Evolutionary conservation across 1,140 invertebrate genomes (phyloP).

Genomic region (Vanessa tameamea): DNA sequence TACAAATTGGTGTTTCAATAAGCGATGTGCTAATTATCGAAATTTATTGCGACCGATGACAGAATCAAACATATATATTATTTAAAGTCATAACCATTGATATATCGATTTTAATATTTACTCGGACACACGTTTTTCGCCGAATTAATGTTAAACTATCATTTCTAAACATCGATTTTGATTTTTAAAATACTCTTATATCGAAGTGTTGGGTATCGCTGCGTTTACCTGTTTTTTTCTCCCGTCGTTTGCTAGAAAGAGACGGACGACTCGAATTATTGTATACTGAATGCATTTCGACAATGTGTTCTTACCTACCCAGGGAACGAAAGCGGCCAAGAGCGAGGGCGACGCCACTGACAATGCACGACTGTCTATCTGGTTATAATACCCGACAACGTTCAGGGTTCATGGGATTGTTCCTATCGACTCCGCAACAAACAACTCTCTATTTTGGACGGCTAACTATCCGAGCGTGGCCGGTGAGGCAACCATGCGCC

Average conservation of each 20-base stretch:
- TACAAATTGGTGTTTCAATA: constrained; percentile 28
- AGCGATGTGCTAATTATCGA: constrained; percentile 24
- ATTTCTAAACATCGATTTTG: constrained; percentile 10
- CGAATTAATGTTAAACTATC: constrained; percentile 15
- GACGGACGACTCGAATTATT: constrained; percentile 56
- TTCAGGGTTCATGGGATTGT: constrained; percentile 26
- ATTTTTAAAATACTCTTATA: constrained; percentile 23
- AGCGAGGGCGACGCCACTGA: constrained; percentile 69
- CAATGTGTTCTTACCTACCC: constrained; percentile 59
- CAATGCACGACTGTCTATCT: constrained; percentile 75
- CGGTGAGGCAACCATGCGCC: constrained; percentile 74
- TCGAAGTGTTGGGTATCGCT: constrained; percentile 41
- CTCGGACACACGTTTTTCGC: background rate
- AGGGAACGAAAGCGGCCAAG: constrained; percentile 66
- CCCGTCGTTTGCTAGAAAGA: constrained; percentile 48
- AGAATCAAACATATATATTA: constrained; percentile 23
- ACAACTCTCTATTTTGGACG: constrained; percentile 53
- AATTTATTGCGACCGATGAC: constrained; percentile 30
- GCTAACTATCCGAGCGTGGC: constrained; percentile 55
- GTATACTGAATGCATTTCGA: constrained; percentile 60
- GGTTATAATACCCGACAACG: constrained; percentile 65
- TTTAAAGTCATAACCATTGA: background rate
- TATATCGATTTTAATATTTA: background rate
- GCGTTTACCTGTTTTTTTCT: constrained; percentile 73
- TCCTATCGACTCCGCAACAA: constrained; percentile 10